These are phyloP conservation scores for Hypomesus transpacificus DNA, from an alignment of 2,113 vertebrate genomes.

Conservation along the genomic window DNA sequence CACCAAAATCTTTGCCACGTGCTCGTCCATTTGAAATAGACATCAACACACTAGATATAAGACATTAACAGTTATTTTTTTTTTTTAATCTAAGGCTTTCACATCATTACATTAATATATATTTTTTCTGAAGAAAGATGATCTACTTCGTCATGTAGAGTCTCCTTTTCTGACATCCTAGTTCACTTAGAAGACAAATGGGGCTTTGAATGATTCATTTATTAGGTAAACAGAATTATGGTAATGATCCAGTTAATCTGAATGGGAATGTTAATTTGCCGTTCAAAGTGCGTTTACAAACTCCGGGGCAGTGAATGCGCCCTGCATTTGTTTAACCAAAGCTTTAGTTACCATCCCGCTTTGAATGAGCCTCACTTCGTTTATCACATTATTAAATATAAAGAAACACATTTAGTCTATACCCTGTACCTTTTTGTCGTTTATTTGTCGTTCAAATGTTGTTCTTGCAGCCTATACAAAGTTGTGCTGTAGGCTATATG, in stretches of 20 bases:
- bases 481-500: no score
- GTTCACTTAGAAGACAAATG: slow-evolving; percentile 17
- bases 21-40: not conserved
- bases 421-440: no score
- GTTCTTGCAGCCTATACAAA: no score
- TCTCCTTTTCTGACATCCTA: not conserved
- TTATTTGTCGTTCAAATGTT: no score
- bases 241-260: slow-evolving; percentile 34
- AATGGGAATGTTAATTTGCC: slow-evolving; percentile 45
- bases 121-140: not conserved
- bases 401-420: no score
- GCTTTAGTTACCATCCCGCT: slow-evolving; percentile 22
- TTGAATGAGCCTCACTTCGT: not conserved
- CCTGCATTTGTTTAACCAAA: slow-evolving; percentile 28
- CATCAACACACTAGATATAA: no score
- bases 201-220: slow-evolving; percentile 28
- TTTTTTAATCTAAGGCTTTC: no score
- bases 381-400: not conserved
- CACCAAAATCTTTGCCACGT: not conserved
- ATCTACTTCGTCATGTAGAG: not conserved
- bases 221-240: slow-evolving; percentile 49
- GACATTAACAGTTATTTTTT: no score
- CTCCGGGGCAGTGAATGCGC: slow-evolving; percentile 21
- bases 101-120: no score
- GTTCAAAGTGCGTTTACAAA: slow-evolving; percentile 34